Conservation (phyloP, 2,888 invertebrate species). For the Ferdinandea cuprea region DNA sequence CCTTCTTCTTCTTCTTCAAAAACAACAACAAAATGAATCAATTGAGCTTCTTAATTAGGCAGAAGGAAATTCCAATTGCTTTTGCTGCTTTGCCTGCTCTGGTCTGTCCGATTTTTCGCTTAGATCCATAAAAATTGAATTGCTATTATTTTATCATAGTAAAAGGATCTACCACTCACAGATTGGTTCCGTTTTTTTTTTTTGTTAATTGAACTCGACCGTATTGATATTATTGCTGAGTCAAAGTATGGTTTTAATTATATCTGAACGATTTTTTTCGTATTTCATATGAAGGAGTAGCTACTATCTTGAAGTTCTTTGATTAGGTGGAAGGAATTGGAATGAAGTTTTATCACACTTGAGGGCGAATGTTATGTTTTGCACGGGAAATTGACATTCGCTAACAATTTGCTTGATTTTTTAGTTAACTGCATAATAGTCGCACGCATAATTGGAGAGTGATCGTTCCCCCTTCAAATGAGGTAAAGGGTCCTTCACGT, state of each 20-base stretch:
- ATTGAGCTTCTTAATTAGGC: conserved; percentile 67
- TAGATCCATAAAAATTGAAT: conserved; percentile 52
- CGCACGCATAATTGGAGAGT: no score
- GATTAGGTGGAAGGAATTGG: conserved; percentile 28
- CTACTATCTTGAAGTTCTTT: not conserved
- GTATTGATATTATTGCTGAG: conserved; percentile 56
- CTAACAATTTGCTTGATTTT: no score
- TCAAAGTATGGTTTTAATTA: conserved; percentile 52
- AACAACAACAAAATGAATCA: conserved; percentile 22
- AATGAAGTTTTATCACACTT: no score
- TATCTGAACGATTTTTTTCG: conserved; percentile 30
- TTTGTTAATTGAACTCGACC: conserved; percentile 54
- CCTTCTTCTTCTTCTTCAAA: no score
- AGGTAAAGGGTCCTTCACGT: no score
- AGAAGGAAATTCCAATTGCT: conserved; percentile 51
- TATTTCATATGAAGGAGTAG: not conserved
- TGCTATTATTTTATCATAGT: conserved; percentile 48
- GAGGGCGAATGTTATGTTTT: no score
- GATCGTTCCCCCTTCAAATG: no score
- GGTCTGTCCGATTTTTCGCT: conserved; percentile 47
- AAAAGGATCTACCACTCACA: no score
- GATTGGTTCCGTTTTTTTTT: no score
- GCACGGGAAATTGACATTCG: no score
- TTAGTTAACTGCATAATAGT: no score
- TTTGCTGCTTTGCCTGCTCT: conserved; percentile 8